Evolutionary conservation across 1,140 invertebrate species (phyloP), one percentile per base, ranked within the genome.

Genomic region (Conus ventricosus): DNA sequence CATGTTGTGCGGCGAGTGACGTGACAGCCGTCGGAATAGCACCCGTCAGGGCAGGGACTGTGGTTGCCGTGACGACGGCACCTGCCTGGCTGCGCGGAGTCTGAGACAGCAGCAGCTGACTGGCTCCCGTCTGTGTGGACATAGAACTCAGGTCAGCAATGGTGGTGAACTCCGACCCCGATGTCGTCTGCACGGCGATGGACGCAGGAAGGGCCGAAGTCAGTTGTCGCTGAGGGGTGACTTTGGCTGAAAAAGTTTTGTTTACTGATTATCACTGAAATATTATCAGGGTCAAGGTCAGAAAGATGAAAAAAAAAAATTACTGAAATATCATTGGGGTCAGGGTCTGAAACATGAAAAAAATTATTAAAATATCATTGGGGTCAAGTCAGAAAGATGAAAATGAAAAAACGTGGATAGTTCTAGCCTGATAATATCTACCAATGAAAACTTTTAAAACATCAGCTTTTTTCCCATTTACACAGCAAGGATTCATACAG

Each of bases 181-280:
- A 85, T 78, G 84, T 88, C 75, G 84, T 57, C 67, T 85, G 75
- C 13, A 85, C 76, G 5, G 86, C 87, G 54, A 80, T 55, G 6
- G 89, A 27, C 20, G 76, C 80, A 20, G 71, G 80, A 11, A 81
- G 54, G 27, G 25, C 63, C 5, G 78, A 27, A 10, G 83, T 27
- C 20, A 83, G 78, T 55, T 90, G 89, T 7, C 85, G 76, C 71
- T 88, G 89, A 6, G 89, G 89, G 53, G 89, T 88, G 5, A 90
- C 89, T 84, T 89, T 90, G 10, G 89, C 89, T 90, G 85, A 17
- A 88, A 15, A n/a, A 54, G 39, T 39, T 39, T 39, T 39, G 39
- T 39, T 39, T 39, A 39, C 39, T 39, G n/a, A n/a, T 23, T 76
- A 54, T 53, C 25, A 86, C 23, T 25, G 23, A 39, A 39, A 39